Base-by-base conservation (phyloP, 92 coral and sea anemone genomes). In the Zoanthus solanderi region DNA sequence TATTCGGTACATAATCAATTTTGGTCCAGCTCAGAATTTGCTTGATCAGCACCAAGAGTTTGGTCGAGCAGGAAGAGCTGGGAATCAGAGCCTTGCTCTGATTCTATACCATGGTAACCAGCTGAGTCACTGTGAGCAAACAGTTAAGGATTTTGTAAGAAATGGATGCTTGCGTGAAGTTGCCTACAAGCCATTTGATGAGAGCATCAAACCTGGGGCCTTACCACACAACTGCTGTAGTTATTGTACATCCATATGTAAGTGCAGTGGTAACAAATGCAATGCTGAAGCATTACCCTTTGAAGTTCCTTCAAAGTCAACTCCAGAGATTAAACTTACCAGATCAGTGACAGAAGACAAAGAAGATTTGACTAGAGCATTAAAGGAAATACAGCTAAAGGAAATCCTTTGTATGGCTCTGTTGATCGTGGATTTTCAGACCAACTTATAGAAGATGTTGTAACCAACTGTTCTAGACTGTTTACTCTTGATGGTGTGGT, bases 31-130 rank as follows among this genome's bases (percentile, higher is more conserved):
- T 2, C n/a, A 84, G 23, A 78, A 72, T 18, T 23, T 90, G 29
- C 69, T 90, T 32, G 86, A 78, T 54, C 89, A 77, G 42, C 89
- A 46, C 11, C 89, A 89, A 53, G 88, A 89, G 77, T 76, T 66
- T 11, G 90, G 90, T 3, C 78, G 90, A 11, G 91, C 83, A 72
- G 91, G 91, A 2, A 79, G 91, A 37, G 91, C 83, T 67, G 92
- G 92, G 0, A 10, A 9, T 67, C 71, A 14, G 8, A 52, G 79
- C 46, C 77, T 86, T 3, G 61, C 76, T 0, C 2, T 72, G 11
- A 61, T 86, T 31, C 3, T 83, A 1, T 89, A 60, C 72, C 89
- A 85, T 89, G 92, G 92, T 30, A 76, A 83, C 58, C 92, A 89
- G 48, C 47, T 77, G 4, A 61, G 85, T 53, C 92, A 77, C 45